Conservation (phyloP, 2,797 vertebrate genomes). For the Xiphorhynchus erythropygius region DNA sequence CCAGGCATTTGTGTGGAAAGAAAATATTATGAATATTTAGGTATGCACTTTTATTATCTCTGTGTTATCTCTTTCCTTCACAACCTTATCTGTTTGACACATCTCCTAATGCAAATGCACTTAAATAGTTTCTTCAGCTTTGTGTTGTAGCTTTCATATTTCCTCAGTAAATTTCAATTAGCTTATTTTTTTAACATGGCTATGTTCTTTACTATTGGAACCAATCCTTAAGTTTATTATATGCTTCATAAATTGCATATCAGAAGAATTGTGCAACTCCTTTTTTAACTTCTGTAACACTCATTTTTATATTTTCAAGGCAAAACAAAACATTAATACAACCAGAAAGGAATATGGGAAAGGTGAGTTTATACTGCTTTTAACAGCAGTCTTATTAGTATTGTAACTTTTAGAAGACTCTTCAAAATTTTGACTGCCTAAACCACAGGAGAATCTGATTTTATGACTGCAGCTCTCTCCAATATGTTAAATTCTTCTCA, state of each 20-base stretch:
- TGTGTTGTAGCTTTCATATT: background rate
- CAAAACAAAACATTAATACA: background rate
- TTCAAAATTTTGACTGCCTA: background rate
- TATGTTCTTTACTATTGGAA: background rate
- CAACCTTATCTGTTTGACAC: background rate
- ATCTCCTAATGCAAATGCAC: background rate
- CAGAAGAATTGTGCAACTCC: background rate
- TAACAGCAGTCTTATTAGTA: background rate
- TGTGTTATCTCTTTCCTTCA: background rate
- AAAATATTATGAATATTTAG: background rate
- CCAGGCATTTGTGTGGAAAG: fast-evolving
- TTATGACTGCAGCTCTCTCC: background rate
- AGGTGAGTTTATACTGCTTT: background rate
- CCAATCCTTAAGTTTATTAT: background rate
- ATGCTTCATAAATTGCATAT: background rate
- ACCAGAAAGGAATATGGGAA: background rate
- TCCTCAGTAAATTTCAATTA: background rate
- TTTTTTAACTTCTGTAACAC: background rate
- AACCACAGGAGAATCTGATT: background rate
- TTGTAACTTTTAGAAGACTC: background rate
- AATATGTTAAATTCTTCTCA: background rate
- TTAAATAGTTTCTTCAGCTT: background rate
- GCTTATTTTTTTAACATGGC: background rate
- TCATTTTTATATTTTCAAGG: background rate
- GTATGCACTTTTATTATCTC: background rate